These are phyloP conservation scores for Cherax destructor DNA, from an alignment of 1,140 invertebrate species.

Conservation along the genomic window DNA sequence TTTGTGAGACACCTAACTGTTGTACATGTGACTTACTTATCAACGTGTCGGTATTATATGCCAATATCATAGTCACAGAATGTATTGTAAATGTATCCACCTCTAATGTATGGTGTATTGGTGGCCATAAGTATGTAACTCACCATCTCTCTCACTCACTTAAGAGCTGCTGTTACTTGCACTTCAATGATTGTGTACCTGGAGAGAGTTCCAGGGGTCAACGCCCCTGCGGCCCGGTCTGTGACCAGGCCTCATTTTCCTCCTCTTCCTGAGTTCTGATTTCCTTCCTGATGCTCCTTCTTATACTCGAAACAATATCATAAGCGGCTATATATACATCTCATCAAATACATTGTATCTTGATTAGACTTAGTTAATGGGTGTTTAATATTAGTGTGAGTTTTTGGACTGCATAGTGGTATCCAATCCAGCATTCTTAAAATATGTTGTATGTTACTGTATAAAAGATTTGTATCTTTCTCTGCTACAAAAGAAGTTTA, in stretches of 20 bases:
- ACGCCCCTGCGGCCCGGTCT: too few species aligned
- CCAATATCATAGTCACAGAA: neutral
- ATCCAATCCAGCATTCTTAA: neutral
- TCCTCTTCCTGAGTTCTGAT: neutral
- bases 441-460: neutral
- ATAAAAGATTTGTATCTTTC: neutral
- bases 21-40: too few species aligned
- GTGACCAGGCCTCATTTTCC: too few species aligned
- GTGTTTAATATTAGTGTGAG: constrained; percentile 7
- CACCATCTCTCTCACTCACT: neutral
- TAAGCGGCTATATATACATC: neutral
- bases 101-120: neutral
- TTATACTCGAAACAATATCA: neutral
- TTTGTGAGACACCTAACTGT: too few species aligned
- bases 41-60: too few species aligned
- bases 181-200: neutral
- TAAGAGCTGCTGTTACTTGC: neutral
- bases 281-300: neutral
- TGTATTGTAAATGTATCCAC: neutral
- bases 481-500: neutral
- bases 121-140: constrained; percentile 3
- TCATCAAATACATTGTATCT: neutral
- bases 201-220: too few species aligned
- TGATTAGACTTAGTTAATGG: constrained; percentile 7
- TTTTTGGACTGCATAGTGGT: neutral